Base-by-base conservation (phyloP, 2,797 vertebrate genomes). In the Acrossocheilus fasciatus region DNA sequence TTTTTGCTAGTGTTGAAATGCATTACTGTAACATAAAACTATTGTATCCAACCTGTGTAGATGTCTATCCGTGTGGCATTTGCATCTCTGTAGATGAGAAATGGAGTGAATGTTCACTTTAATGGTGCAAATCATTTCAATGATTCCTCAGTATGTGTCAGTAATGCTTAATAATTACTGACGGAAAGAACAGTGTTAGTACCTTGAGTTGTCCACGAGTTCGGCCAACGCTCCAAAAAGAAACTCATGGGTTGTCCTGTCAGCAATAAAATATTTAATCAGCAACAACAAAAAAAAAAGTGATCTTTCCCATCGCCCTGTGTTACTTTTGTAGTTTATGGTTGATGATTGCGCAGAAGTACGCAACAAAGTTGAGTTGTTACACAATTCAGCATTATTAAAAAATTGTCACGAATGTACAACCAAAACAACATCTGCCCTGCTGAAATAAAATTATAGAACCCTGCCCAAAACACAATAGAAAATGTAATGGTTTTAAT, bases 191-290 rank as follows among this genome's bases (percentile, higher is more conserved):
- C 15, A 34, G 57, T 11, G 17, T 18, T 36, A 57, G 41, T 97
- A 99, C 98, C 98, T 99, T 92, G 98, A 98, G 89, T 99, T 99
- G 95, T 99, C 98, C 90, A 99, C 98, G 88, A 99, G 96, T 91
- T 99, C 98, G 64, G 98, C 98, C 94, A 99, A 95, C 78, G 98
- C 98, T 91, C 98, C 98, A 93, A 99, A 99, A 88, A 99, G 95
- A 92, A 99, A 99, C 92, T 99, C 98, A 4, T 99, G 98, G 50
- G 98, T 99, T 88, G 98, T 99, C 93, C 98, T 99, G 95, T 91
- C 96, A 96, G 15, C 2, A 93, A 57, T 89, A 9, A 43, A 88
- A 26, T 20, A 18, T 76, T 81, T 23, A 52, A 4, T 78, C 20
- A 86, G 20, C 62, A 34, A 78, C 52, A 74, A 64, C 6, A 8